Evolutionary conservation across 2,888 invertebrate species (phyloP), one percentile per base, ranked within the genome.

Genomic region (Thereva unica): DNA sequence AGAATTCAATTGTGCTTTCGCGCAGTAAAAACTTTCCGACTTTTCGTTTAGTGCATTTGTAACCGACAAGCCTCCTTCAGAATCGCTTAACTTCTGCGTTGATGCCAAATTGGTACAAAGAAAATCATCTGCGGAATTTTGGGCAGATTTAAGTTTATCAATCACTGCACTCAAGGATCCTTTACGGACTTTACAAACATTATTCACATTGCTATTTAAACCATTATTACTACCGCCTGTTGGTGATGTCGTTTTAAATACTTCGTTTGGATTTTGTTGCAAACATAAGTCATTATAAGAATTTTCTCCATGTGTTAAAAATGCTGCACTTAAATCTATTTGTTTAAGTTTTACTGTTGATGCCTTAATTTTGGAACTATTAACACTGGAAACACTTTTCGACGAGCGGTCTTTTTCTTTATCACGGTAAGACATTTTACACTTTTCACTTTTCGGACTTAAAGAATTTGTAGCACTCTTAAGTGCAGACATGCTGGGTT

Each of bases 401-500:
- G 23, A 42, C 10, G 59, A 53, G 7, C 49, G 45, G 7, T 67
- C 67, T 35, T 42, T 49, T 4, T 56, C 63, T 45, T 50, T 56
- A 0, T 56, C 63, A n/a, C 49, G 54, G 10, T 50, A 50, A n/a
- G 49, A 56, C 38, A 8, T 7, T 50, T 40, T 49, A 3, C 54
- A 54, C 71, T 85, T 85, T 23, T 85, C 84, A 38, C 59, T 49
- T 76, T 87, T 87, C 38, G 85, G 85, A n/a, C 86, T 87, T 1
- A 53, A 34, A 2, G 89, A 89, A 75, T 87, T 87, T 1, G 88
- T 85, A 1, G 92, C 92, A 44, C 90, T 93, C 77, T 93, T 93
- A 34, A 93, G 79, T 0, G 93, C 87, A 0, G 92, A 92, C 91
- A 94, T 92, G 75, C 93, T 93, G 0, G 93, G 93, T 76, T 94